Base-by-base conservation (phyloP, 2,113 vertebrate genomes). In the Clarias macrocephalus region DNA sequence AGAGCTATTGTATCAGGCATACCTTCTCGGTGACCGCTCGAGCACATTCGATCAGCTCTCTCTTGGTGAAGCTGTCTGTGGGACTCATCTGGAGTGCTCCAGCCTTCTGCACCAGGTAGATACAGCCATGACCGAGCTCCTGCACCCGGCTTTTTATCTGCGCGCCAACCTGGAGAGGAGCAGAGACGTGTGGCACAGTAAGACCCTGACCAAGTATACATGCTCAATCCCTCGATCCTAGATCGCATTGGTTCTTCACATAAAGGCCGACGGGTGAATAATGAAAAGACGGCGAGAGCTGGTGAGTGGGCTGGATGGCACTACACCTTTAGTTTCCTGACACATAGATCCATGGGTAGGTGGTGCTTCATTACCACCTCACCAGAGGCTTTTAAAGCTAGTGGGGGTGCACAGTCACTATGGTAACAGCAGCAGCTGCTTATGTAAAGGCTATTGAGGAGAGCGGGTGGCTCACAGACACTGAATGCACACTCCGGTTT, bases 31-130 rank as follows among this genome's bases (percentile, higher is more conserved):
- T 98, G 93, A 99, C 98, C 0, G 97, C 94, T 0, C 97, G 96
- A 37, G 98, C 97, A 72, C 97, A 99, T 80, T 99, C 98, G 21
- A 99, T 99, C 91, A 99, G 94, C 93, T 99, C 98, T 88, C 96
- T 93, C 88, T 99, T 99, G 89, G 97, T 98, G 92, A 99, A 99
- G 92, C 96, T 97, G 92, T 99, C 98, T 0, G 96, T 97, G 83
- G 99, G 99, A 91, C 97, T 99, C 84, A 98, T 96, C 94, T 99
- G 99, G 81, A 99, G 95, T 25, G 98, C 97, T 63, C 98, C 98
- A 0, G 98, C 99, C 93, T 99, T 99, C 94, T 99, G 98, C 33
- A 99, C 99, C 93, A 99, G 96, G 90, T 97, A 98, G 92, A 99
- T 99, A 76, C 98, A 99, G 91, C 98, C 96, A 0, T 99, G 98